Conservation (phyloP, 2,113 vertebrate genomes). For the Lycocorax pyrrhopterus region DNA sequence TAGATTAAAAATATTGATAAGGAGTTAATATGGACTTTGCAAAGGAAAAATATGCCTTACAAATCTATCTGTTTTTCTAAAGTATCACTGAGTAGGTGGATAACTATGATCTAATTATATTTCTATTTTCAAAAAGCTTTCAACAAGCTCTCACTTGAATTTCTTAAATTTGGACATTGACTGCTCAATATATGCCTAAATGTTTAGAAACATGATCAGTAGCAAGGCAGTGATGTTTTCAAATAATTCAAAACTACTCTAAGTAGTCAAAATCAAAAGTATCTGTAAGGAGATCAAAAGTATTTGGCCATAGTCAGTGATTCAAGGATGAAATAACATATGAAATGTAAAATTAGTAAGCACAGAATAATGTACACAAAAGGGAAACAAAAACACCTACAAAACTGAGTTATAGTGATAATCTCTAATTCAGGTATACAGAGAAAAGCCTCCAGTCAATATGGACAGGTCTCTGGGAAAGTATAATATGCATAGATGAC, state of each 20-base stretch:
- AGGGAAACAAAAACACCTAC: not conserved
- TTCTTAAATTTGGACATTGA: not conserved
- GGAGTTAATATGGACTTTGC: not conserved
- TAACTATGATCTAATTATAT: not conserved
- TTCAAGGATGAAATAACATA: not conserved
- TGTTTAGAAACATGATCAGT: not conserved
- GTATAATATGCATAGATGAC: not conserved
- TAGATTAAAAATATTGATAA: not conserved
- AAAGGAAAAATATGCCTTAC: not conserved
- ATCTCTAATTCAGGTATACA: not conserved
- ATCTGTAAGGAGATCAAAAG: not conserved
- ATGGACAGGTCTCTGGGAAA: not conserved
- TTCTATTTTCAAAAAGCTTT: not conserved
- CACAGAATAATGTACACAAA: not conserved
- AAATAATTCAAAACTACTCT: not conserved
- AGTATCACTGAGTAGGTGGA: not conserved
- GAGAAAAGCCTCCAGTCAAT: not conserved
- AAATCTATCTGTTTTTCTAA: not conserved
- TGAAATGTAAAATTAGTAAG: not conserved
- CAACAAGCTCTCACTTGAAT: not conserved
- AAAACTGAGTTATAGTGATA: not conserved
- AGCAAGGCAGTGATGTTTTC: not conserved
- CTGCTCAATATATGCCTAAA: not conserved
- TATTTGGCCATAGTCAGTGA: not conserved
- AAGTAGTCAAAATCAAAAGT: not conserved